Evolutionary conservation across 1,140 invertebrate species (phyloP).

Genomic region (Contarinia nasturtii): DNA sequence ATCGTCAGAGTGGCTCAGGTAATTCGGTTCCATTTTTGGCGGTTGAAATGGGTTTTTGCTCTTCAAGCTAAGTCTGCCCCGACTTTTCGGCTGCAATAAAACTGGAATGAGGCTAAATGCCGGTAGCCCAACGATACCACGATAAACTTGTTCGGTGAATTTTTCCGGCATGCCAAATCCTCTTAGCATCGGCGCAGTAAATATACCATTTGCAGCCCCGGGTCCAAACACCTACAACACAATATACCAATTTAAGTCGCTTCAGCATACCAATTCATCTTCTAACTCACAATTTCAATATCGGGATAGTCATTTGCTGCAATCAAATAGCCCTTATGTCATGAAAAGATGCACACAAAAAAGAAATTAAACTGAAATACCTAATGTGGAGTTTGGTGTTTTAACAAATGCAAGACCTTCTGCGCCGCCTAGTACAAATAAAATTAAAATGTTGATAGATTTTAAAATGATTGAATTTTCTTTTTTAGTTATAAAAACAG

Average conservation of each 20-base stretch:
- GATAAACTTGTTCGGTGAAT: constrained; percentile 15
- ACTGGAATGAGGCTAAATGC: constrained; percentile 48
- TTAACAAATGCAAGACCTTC: constrained; percentile 48
- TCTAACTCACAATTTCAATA: constrained; percentile 55
- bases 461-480: no score
- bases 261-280: constrained; percentile 50
- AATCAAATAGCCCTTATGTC: constrained; percentile 4
- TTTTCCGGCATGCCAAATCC: background rate
- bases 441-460: no score
- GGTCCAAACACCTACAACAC: constrained; percentile 37
- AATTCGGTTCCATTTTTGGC: constrained; percentile 61
- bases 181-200: constrained; percentile 18
- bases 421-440: constrained; percentile 36
- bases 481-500: constrained; percentile 27
- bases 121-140: constrained; percentile 3
- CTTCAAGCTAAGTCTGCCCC: constrained; percentile 43
- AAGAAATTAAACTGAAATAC: constrained; percentile 6
- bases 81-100: constrained; percentile 51
- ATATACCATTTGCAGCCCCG: constrained; percentile 55
- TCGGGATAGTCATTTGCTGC: constrained; percentile 35
- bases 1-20: constrained; percentile 46
- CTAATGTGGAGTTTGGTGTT: constrained; percentile 27
- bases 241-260: constrained; percentile 21
- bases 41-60: constrained; percentile 47
- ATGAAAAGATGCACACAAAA: background rate